Evolutionary conservation across 92 coral and sea anemone genomes (phyloP).

Genomic region (Porites lobata): DNA sequence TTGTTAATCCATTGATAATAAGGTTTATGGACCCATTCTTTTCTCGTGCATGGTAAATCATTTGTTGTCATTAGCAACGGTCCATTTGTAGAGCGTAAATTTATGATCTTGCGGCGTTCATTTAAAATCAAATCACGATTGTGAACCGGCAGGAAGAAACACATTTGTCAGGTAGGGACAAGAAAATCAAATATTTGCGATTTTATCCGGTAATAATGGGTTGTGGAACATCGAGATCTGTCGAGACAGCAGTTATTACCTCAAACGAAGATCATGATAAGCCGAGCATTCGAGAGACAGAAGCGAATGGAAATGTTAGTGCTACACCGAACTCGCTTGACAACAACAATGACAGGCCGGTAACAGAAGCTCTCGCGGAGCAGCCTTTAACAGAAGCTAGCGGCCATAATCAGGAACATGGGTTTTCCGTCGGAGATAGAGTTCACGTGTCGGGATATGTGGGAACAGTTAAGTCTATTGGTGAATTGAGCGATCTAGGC

Average conservation of each 20-base stretch:
- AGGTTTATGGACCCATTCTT: neutral
- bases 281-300: conserved; percentile 1
- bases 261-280: conserved; percentile 2
- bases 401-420: neutral
- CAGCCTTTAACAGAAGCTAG: neutral
- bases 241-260: neutral
- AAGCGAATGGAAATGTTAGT: neutral
- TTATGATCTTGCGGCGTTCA: neutral
- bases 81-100: neutral
- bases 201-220: conserved; percentile 47
- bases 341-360: neutral
- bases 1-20: too few relatives aligned
- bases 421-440: conserved; percentile 57
- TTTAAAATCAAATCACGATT: neutral
- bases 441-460: conserved; percentile 84
- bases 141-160: neutral
- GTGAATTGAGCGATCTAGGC: conserved; percentile 59
- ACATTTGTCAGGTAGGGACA: neutral
- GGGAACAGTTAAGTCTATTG: conserved; percentile 76
- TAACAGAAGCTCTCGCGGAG: too few relatives aligned
- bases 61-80: conserved; percentile 61
- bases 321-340: neutral
- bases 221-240: conserved; percentile 65
- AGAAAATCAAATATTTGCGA: conserved; percentile 13
- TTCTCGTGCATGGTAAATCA: neutral